These are phyloP conservation scores for Sarcophaga caerulescens DNA, from an alignment of 2,888 invertebrate species.

Conservation along the genomic window DNA sequence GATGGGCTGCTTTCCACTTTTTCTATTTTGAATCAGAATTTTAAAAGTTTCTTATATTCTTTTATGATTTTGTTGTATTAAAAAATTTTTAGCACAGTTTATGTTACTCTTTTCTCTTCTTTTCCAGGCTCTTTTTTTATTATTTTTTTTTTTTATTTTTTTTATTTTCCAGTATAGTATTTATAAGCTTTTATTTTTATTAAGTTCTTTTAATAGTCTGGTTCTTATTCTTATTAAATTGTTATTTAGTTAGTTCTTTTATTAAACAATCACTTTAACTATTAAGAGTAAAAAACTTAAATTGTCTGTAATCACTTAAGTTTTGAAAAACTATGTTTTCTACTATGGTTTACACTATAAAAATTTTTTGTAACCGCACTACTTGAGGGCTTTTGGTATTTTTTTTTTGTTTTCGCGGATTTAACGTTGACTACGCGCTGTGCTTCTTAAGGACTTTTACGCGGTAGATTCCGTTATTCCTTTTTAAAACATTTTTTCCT, in stretches of 20 bases:
- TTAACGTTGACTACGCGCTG: constrained; percentile 10
- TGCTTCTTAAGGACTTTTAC: constrained; percentile 1
- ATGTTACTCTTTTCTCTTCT: not conserved
- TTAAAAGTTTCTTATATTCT: not conserved
- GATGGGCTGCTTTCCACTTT: not conserved
- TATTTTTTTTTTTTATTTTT: too few species aligned
- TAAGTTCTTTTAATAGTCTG: constrained; percentile 1
- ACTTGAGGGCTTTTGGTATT: too few species aligned
- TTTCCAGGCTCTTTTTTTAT: not conserved
- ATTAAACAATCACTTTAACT: not conserved
- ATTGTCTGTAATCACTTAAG: not conserved
- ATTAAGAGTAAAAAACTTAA: not conserved
- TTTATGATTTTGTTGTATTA: not conserved
- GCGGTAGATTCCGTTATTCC: constrained; percentile 13
- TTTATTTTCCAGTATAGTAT: too few species aligned
- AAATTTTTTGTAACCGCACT: too few species aligned
- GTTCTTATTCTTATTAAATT: constrained; percentile 6
- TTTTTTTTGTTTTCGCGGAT: not conserved
- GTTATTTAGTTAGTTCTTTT: constrained; percentile 17
- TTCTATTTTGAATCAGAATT: not conserved
- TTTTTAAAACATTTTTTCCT: constrained; percentile 16
- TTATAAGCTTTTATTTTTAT: constrained; percentile 6
- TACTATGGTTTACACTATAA: too few species aligned
- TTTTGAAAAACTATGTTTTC: too few species aligned
- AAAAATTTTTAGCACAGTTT: not conserved